Conservation (phyloP, 2,888 invertebrate genomes). For the Hypselothyrea guttata region DNA sequence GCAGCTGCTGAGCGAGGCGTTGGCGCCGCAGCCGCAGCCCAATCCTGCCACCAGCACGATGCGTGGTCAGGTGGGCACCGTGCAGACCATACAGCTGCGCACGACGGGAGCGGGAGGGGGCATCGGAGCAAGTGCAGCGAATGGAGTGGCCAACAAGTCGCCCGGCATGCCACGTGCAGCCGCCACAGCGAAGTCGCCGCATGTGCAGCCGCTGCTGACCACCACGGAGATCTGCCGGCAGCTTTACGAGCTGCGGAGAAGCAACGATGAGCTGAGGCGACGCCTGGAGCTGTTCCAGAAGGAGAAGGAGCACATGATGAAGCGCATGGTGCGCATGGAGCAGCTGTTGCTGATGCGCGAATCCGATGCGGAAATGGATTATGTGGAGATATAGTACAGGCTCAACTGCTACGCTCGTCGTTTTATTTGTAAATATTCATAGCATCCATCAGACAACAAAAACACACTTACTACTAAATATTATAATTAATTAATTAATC, state of each 20-base stretch:
- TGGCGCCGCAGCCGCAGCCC: constrained; percentile 8
- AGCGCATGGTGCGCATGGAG: constrained; percentile 79
- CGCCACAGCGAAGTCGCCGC: constrained; percentile 41
- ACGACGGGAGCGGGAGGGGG: constrained; percentile 41
- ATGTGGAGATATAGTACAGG: constrained; percentile 53
- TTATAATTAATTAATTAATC: too few species aligned
- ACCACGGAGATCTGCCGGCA: constrained; percentile 80
- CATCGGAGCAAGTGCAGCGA: constrained; percentile 21
- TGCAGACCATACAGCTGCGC: constrained; percentile 65
- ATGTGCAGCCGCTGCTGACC: constrained; percentile 75
- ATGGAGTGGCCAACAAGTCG: constrained; percentile 49
- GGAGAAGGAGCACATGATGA: constrained; percentile 79
- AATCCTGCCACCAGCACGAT: constrained; percentile 48
- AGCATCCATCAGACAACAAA: not conserved
- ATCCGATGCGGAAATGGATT: constrained; percentile 53
- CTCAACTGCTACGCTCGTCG: constrained; percentile 18
- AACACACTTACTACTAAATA: too few species aligned
- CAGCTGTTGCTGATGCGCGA: constrained; percentile 68
- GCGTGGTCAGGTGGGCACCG: constrained; percentile 72
- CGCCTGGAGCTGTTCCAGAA: constrained; percentile 78
- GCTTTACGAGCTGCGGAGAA: constrained; percentile 76
- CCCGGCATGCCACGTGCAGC: constrained; percentile 27
- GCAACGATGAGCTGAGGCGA: constrained; percentile 78
- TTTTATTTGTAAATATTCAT: constrained; percentile 56
- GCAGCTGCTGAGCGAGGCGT: constrained; percentile 29